phyloP scores from a whole-genome alignment of 2,113 vertebrate genomes.

The Dasyurus viverrinus region DNA sequence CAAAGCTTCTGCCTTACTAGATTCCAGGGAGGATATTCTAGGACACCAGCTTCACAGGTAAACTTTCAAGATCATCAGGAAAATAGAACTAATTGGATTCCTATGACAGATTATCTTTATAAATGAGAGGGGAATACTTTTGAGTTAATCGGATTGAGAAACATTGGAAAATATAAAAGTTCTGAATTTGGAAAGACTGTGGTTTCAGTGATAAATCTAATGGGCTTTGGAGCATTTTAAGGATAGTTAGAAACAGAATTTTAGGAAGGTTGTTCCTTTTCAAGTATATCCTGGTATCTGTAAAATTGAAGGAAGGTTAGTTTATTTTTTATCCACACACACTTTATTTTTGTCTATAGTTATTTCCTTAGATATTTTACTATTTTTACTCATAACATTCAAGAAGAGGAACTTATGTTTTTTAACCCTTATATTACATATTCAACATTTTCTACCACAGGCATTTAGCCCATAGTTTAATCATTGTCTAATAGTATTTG shows the following conservation, averaged over 20 bases:
- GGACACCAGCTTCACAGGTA: constrained; percentile 85
- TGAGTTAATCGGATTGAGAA: fast-evolving
- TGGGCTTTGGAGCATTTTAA: not conserved
- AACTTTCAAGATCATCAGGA: not conserved
- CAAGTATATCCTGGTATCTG: not conserved
- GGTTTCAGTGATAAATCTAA: fast-evolving
- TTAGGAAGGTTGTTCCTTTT: not conserved
- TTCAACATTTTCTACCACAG: not conserved
- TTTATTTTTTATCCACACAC: not conserved
- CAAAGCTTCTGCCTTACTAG: constrained; percentile 80
- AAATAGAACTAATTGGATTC: not conserved
- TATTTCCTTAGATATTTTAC: not conserved
- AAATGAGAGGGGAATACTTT: not conserved
- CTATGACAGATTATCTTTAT: not conserved
- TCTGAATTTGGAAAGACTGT: not conserved
- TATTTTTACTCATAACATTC: not conserved
- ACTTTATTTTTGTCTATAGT: not conserved
- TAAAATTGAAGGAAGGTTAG: not conserved
- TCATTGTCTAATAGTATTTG: not conserved
- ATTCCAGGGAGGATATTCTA: constrained; percentile 83
- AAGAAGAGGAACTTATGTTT: not conserved
- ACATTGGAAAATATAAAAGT: not conserved
- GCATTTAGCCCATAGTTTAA: not conserved
- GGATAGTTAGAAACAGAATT: not conserved
- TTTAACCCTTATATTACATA: not conserved